Evolutionary conservation across 2,888 invertebrate genomes (phyloP).

Genomic region (Spisula subtruncata): DNA sequence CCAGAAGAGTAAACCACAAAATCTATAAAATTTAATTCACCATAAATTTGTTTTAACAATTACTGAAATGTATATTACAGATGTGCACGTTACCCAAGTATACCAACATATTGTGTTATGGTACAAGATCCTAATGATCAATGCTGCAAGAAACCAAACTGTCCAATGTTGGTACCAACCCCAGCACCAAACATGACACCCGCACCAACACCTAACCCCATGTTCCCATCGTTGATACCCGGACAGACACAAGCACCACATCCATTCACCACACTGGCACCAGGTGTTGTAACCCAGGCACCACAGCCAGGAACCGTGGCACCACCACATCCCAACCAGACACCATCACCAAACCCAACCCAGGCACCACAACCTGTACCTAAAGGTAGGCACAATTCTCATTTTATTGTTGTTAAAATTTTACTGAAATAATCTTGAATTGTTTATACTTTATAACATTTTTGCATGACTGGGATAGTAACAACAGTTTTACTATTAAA

Average conservation of each 20-base stretch:
- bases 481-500: too few species aligned
- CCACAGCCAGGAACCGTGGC: slow-evolving; percentile 23
- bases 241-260: slow-evolving; percentile 44
- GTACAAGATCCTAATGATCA: slow-evolving; percentile 75
- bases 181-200: slow-evolving; percentile 68
- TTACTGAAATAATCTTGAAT: too few species aligned
- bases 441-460: too few species aligned
- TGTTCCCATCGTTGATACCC: slow-evolving; percentile 21
- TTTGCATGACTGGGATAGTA: too few species aligned
- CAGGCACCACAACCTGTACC: slow-evolving; percentile 65
- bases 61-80: slow-evolving; percentile 49
- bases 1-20: too few species aligned
- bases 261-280: slow-evolving; percentile 31
- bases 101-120: slow-evolving; percentile 76
- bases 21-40: too few species aligned
- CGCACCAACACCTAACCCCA: slow-evolving; percentile 63
- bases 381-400: slow-evolving; percentile 54
- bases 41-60: too few species aligned
- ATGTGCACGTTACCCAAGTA: slow-evolving; percentile 73
- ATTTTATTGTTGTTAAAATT: background rate
- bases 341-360: slow-evolving; percentile 59
- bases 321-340: slow-evolving; percentile 44
- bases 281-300: slow-evolving; percentile 26
- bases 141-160: slow-evolving; percentile 75
- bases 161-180: slow-evolving; percentile 70